Evolutionary conservation across 2,113 vertebrate species (phyloP).

Genomic region (Sprattus sprattus): DNA sequence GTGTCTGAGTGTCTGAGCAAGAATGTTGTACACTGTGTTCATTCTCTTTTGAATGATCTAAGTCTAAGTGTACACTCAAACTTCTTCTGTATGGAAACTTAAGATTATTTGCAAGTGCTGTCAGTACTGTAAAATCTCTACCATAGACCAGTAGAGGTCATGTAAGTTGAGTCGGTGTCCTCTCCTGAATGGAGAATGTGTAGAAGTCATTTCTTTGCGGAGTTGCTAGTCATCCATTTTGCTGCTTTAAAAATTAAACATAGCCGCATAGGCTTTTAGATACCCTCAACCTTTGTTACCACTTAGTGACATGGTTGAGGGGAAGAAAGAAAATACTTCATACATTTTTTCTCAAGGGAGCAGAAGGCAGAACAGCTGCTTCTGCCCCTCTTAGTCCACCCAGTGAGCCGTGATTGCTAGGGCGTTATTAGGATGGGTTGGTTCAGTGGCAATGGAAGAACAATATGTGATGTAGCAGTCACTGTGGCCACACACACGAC

Average conservation of each 20-base stretch:
- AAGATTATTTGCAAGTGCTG: not conserved
- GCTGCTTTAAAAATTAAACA: not conserved
- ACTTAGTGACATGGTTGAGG: not conserved
- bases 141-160: not conserved
- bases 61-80: no score
- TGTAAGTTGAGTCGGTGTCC: not conserved
- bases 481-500: not conserved
- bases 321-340: not conserved
- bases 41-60: no score
- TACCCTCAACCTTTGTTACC: not conserved
- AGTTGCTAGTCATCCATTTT: conserved; percentile 2
- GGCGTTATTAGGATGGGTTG: not conserved
- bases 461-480: not conserved
- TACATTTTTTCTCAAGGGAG: not conserved
- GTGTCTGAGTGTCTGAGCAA: no score
- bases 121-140: not conserved
- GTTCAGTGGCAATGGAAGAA: not conserved
- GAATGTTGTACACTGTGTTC: no score
- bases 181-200: not conserved
- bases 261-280: not conserved
- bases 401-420: not conserved
- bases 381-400: not conserved
- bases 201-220: not conserved
- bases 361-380: not conserved
- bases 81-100: not conserved